These are phyloP conservation scores for Xanthia icteritia DNA, from an alignment of 2,888 invertebrate genomes.

Conservation along the genomic window DNA sequence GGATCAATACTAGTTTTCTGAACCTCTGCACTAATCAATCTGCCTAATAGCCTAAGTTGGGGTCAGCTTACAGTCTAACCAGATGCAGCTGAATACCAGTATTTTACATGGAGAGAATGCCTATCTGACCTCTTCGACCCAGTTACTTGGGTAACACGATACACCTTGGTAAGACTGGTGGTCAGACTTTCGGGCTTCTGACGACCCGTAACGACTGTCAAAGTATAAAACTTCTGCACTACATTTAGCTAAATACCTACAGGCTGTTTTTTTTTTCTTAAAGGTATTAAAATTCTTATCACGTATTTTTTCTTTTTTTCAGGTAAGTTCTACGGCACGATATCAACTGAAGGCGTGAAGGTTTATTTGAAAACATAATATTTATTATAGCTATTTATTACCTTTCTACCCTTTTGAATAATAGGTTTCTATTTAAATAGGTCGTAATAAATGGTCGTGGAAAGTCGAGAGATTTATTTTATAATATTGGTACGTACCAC, in stretches of 20 bases:
- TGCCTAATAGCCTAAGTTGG: no score
- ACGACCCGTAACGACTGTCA: background rate
- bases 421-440: conserved; percentile 36
- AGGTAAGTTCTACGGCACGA: conserved; percentile 46
- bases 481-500: background rate
- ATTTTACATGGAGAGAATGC: background rate
- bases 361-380: conserved; percentile 43
- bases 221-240: background rate
- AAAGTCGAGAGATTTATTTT: conserved; percentile 42
- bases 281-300: conserved; percentile 3
- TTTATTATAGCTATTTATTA: conserved; percentile 44
- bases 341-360: conserved; percentile 11
- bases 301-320: conserved; percentile 34
- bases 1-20: no score
- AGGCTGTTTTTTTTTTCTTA: background rate
- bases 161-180: background rate
- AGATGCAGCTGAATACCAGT: no score
- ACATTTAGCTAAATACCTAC: background rate
- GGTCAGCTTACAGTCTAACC: no score
- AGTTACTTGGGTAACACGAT: background rate
- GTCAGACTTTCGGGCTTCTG: background rate
- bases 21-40: no score
- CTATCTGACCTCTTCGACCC: background rate
- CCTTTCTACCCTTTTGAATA: conserved; percentile 26
- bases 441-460: conserved; percentile 24